phyloP scores from a whole-genome alignment of 2,888 invertebrate species.

The Philereme vetulata region DNA sequence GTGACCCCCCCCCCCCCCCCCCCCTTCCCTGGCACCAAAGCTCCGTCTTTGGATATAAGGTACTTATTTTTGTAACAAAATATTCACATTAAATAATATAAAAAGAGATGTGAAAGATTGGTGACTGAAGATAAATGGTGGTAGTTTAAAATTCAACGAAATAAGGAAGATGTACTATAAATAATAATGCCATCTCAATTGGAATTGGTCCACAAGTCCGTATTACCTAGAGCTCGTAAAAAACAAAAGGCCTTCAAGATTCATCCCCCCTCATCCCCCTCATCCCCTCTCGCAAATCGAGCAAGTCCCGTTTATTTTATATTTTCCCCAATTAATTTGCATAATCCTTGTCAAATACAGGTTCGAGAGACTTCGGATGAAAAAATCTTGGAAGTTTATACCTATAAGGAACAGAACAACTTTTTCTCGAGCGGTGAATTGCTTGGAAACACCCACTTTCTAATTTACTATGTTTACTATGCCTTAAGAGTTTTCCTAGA shows the following conservation, averaged over 20 bases:
- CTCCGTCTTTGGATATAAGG: too few relatives aligned
- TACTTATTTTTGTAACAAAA: too few relatives aligned
- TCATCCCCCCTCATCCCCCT: constrained; percentile 37
- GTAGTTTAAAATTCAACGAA: too few relatives aligned
- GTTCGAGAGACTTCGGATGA: constrained; percentile 39
- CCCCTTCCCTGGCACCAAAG: too few relatives aligned
- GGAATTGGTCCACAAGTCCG: constrained; percentile 5
- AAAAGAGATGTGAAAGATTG: too few relatives aligned
- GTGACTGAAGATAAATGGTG: too few relatives aligned
- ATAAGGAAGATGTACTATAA: constrained; percentile 18
- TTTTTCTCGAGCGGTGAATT: constrained; percentile 19
- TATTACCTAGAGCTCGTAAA: constrained; percentile 39
- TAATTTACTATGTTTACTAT: not conserved
- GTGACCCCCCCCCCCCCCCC: too few relatives aligned
- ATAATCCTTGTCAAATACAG: constrained; percentile 68
- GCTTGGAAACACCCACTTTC: not conserved
- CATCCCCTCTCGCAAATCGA: constrained; percentile 56
- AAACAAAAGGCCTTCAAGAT: constrained; percentile 42
- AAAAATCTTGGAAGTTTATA: constrained; percentile 38
- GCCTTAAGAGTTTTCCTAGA: not conserved
- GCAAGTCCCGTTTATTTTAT: constrained; percentile 59
- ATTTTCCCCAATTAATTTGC: constrained; percentile 65
- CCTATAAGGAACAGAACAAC: constrained; percentile 22
- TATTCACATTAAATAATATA: too few relatives aligned
- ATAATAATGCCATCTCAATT: constrained; percentile 2